Percentiles rank a stretch among this genome's conserved stretches.
phyloP scores from a whole-genome alignment of 2,113 vertebrate species.

The Aegithalos caudatus region DNA sequence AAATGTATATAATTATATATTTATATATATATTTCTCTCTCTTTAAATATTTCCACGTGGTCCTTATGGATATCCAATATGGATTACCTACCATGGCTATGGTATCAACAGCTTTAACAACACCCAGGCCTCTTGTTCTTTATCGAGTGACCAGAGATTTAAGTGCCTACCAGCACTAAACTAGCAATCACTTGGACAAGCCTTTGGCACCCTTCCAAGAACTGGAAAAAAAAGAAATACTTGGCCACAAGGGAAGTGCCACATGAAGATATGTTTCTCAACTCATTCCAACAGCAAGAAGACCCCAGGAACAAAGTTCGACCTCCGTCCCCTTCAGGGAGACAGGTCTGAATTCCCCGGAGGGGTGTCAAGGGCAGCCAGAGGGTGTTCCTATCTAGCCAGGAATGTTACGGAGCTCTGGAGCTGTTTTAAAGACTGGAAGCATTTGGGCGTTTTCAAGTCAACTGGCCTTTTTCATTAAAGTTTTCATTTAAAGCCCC shows the following conservation, averaged over 20 bases:
- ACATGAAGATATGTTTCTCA: constrained; percentile 19
- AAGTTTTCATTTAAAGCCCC: constrained; percentile 52
- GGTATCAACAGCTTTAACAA: constrained; percentile 69
- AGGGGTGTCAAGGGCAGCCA: not conserved
- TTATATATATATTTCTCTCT: constrained; percentile 84
- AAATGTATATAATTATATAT: constrained; percentile 77
- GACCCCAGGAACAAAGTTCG: not conserved
- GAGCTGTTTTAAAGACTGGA: constrained; percentile 51
- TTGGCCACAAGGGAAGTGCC: constrained; percentile 34
- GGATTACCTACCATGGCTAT: constrained; percentile 90
- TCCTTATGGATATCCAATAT: constrained; percentile 95
- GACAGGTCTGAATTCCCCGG: not conserved
- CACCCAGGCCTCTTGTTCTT: constrained; percentile 53
- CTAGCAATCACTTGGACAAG: constrained; percentile 57
- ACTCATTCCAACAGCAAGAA: constrained; percentile 38
- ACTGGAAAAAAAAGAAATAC: constrained; percentile 40
- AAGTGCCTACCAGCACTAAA: constrained; percentile 47
- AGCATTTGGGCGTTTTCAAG: constrained; percentile 56
- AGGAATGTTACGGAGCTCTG: constrained; percentile 58
- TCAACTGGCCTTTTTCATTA: constrained; percentile 48
- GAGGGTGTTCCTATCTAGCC: constrained; percentile 34
- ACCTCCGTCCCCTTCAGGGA: not conserved
- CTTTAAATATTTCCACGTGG: constrained; percentile 81
- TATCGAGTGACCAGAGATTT: constrained; percentile 51
- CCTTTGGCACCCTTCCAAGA: constrained; percentile 59